Base-by-base conservation (phyloP, 2,797 vertebrate genomes). In the Geotria australis region DNA sequence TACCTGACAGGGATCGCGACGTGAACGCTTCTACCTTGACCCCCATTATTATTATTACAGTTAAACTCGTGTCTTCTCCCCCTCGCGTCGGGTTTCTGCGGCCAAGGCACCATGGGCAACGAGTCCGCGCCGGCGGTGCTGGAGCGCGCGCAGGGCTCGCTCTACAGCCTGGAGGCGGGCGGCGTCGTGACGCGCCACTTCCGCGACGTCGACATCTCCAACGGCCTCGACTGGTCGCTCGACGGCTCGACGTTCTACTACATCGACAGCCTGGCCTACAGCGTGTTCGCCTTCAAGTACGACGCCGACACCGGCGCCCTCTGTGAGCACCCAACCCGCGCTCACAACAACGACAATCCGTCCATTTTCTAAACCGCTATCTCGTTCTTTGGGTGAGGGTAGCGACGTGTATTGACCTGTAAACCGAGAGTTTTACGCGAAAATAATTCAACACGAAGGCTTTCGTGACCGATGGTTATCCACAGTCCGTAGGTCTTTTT, bases 221-320 rank as follows among this genome's bases (percentile, higher is more conserved):
- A 94, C 2, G 88, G 85, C 10, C 61, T 95, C 70, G 88, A 84
- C 60, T 94, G 88, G 88, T 93, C 85, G 0, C 63, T 74, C 60
- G 85, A 95, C 65, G 76, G 80, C 63, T 77, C 58, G 60, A 76
- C 67, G 5, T 79, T 94, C 66, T 95, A 81, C 66, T 95, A 93
- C 68, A 80, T 95, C 1, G 85, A 95, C 67, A 91, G 81, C 67
- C 66, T 93, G 63, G 70, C 74, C 24, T 78, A 71, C 65, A 73
- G 65, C 0, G 75, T 95, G 49, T 83, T 89, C 58, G 88, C 81
- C 13, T 84, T 94, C 55, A 79, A 89, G 68, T 91, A 88, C 49
- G 73, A 88, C 60, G 56, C 74, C 9, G 66, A 67, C 62, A 77
- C 76, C 2, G 85, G 83, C 64, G 67, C 66, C 24, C 67, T 83